Evolutionary conservation across 2,113 vertebrate genomes (phyloP).

Genomic region (Herpetotheres cachinnans): DNA sequence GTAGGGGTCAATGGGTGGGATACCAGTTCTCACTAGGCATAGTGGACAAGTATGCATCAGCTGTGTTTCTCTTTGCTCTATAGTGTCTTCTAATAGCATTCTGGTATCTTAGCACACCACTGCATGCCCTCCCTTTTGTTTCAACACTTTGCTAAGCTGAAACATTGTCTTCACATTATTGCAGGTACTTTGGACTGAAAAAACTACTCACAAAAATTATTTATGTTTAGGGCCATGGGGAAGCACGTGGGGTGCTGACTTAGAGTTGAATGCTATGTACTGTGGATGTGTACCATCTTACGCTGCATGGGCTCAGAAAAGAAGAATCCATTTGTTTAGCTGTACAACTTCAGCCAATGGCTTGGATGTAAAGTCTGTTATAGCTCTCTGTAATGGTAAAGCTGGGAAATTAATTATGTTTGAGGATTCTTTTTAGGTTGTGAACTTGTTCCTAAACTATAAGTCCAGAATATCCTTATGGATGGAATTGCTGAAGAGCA

Average conservation of each 20-base stretch:
- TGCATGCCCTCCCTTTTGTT: background rate
- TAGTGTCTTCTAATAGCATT: background rate
- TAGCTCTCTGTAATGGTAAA: background rate
- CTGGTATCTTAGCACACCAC: background rate
- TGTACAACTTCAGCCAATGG: background rate
- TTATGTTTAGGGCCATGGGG: background rate
- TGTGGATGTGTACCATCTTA: background rate
- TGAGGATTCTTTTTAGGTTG: background rate
- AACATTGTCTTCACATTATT: background rate
- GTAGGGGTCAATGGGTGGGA: background rate
- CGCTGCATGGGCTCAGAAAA: background rate
- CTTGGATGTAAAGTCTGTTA: background rate
- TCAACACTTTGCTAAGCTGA: background rate
- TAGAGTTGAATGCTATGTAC: background rate
- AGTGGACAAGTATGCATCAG: background rate
- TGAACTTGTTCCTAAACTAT: background rate
- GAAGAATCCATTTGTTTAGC: background rate
- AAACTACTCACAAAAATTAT: background rate
- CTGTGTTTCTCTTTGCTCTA: background rate
- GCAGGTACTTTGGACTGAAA: background rate
- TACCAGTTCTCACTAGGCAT: background rate
- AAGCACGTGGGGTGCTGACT: background rate
- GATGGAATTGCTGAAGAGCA: background rate
- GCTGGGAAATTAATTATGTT: background rate
- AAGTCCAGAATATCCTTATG: background rate